Conservation (phyloP, 1,140 invertebrate species). For the Popillia japonica region DNA sequence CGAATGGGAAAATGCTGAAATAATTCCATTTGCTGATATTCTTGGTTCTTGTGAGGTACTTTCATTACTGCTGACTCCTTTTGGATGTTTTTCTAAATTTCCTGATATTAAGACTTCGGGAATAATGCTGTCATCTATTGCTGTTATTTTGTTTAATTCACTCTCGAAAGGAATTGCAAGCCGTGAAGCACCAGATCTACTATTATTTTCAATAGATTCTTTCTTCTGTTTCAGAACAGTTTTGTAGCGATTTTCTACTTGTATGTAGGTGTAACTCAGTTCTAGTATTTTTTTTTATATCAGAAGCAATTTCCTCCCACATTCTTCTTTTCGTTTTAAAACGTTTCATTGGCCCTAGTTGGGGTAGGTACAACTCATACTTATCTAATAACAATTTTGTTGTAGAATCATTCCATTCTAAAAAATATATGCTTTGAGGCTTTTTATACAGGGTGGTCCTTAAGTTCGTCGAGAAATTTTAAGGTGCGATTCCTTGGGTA, state of each 20-base stretch:
- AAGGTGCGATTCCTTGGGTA: too few relatives aligned
- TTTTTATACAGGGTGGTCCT: too few relatives aligned
- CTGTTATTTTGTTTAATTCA: slow-evolving; percentile 36
- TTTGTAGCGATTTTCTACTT: slow-evolving; percentile 35
- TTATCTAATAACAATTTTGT: slow-evolving; percentile 34
- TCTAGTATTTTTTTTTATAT: not conserved
- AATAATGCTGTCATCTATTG: slow-evolving; percentile 28
- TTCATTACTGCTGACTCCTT: not conserved
- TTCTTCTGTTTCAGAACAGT: slow-evolving; percentile 33
- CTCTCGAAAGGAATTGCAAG: slow-evolving; percentile 32
- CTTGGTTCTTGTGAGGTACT: not conserved
- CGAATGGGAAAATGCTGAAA: slow-evolving; percentile 42
- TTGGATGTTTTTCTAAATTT: not conserved
- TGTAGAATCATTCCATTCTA: slow-evolving; percentile 38
- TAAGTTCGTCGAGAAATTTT: too few relatives aligned
- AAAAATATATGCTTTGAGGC: slow-evolving; percentile 38
- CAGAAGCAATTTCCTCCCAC: slow-evolving; percentile 36
- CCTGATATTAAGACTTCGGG: slow-evolving; percentile 1
- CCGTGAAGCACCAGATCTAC: slow-evolving; percentile 13
- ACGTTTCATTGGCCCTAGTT: slow-evolving; percentile 40
- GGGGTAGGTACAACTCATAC: slow-evolving; percentile 17
- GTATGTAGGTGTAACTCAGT: not conserved
- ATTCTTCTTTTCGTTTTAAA: slow-evolving; percentile 43
- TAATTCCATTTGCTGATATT: slow-evolving; percentile 4
- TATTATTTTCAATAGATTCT: slow-evolving; percentile 20